phyloP scores from a whole-genome alignment of 2,888 invertebrate genomes.

The Osmoderma eremita region DNA sequence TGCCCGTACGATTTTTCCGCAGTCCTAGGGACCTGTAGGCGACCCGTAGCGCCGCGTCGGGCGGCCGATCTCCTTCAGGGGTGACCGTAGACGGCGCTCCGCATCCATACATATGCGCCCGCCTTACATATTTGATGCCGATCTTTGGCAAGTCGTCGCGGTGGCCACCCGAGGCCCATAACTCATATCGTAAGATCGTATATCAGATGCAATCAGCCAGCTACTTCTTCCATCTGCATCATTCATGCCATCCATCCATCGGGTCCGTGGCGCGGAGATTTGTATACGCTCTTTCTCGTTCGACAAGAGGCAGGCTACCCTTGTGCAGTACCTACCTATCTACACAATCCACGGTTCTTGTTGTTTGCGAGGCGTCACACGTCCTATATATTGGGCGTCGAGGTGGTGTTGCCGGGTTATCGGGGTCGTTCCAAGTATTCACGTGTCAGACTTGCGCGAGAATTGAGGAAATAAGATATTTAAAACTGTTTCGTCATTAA shows the following conservation, averaged over 20 bases:
- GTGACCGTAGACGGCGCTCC: constrained; percentile 13
- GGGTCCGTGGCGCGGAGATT: constrained; percentile 7
- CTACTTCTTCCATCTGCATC: constrained; percentile 54
- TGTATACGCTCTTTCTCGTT: neutral
- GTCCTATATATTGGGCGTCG: neutral
- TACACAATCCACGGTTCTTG: neutral
- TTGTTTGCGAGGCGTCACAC: constrained; percentile 16
- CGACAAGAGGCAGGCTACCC: constrained; percentile 2
- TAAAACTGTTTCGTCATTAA: constrained; percentile 25
- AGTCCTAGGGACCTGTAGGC: constrained; percentile 19
- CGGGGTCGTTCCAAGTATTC: too few relatives aligned
- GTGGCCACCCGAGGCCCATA: constrained; percentile 62
- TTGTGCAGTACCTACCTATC: neutral
- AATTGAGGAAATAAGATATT: constrained; percentile 19
- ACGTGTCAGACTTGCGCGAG: neutral
- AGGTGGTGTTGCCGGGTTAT: too few relatives aligned
- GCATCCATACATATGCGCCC: constrained; percentile 42
- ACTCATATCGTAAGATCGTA: constrained; percentile 63
- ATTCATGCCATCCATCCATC: constrained; percentile 49
- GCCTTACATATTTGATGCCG: constrained; percentile 61
- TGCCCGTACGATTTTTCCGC: constrained; percentile 26
- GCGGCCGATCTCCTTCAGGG: constrained; percentile 18
- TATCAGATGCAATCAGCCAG: constrained; percentile 60
- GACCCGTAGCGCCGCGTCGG: constrained; percentile 14
- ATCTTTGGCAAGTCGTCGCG: constrained; percentile 63